Conservation (phyloP, 2,113 vertebrate species). For the Tenrec ecaudatus region DNA sequence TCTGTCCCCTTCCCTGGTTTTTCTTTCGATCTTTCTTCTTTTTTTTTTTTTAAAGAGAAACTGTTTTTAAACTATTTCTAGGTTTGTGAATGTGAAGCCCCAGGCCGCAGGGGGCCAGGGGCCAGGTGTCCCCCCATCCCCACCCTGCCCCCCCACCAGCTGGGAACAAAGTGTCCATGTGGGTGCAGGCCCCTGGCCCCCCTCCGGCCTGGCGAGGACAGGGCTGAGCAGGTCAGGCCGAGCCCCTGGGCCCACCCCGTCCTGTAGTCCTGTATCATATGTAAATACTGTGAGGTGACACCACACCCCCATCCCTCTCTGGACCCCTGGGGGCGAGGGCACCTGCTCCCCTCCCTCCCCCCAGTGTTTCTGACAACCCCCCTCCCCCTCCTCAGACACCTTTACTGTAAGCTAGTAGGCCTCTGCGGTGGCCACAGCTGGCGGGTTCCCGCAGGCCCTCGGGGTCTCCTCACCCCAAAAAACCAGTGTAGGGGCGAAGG, state of each 20-base stretch:
- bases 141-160: conserved; percentile 71
- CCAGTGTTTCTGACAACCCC: conserved; percentile 16
- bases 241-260: conserved; percentile 76
- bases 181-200: conserved; percentile 90
- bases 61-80: conserved; percentile 89
- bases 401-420: conserved; percentile 90
- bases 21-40: conserved; percentile 78
- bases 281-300: conserved; percentile 93
- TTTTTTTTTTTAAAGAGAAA: conserved; percentile 80
- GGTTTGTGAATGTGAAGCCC: conserved; percentile 94
- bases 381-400: conserved; percentile 69
- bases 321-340: conserved; percentile 55
- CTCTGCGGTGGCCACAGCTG: conserved; percentile 79
- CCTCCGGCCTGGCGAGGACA: conserved; percentile 72
- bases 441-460: conserved; percentile 69
- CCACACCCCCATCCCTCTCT: conserved; percentile 66
- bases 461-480: conserved; percentile 48
- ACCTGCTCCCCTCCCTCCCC: conserved; percentile 24
- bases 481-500: conserved; percentile 38
- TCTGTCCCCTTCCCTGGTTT: conserved; percentile 80
- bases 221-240: conserved; percentile 76
- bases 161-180: conserved; percentile 93
- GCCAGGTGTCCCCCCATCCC: conserved; percentile 67
- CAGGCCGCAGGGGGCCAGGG: conserved; percentile 78
- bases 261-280: conserved; percentile 96